phyloP scores from a whole-genome alignment of 2,797 vertebrate species.

The Xenops minutus region DNA sequence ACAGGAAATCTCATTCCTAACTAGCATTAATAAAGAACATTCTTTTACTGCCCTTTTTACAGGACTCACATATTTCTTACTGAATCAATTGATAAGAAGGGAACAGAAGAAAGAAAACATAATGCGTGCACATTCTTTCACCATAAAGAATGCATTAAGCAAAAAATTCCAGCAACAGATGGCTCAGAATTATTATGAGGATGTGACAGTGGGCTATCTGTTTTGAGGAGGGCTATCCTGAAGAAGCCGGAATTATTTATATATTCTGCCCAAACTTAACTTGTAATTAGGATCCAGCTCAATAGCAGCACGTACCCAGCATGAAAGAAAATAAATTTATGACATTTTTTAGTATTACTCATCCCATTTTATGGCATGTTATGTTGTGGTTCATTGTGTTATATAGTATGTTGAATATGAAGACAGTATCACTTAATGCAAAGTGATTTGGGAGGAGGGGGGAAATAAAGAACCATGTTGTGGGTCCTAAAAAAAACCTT shows the following conservation, averaged over 20 bases:
- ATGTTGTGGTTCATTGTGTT: constrained; percentile 47
- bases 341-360: constrained; percentile 27
- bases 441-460: constrained; percentile 20
- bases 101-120: background rate
- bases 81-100: background rate
- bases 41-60: background rate
- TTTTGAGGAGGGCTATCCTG: background rate
- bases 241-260: background rate
- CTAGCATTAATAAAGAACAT: background rate
- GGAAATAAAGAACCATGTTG: constrained; percentile 12
- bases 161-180: background rate
- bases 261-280: background rate
- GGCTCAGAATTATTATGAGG: background rate
- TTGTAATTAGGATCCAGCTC: background rate
- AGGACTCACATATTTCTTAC: background rate
- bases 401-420: constrained; percentile 20
- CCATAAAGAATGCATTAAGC: background rate
- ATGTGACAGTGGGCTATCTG: background rate
- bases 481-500: constrained; percentile 5
- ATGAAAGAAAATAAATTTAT: constrained; percentile 9
- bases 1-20: background rate
- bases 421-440: constrained; percentile 21
- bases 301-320: constrained; percentile 5
- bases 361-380: constrained; percentile 29
- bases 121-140: background rate